Evolutionary conservation across 2,888 invertebrate species (phyloP).

Genomic region (Norana najaformis): DNA sequence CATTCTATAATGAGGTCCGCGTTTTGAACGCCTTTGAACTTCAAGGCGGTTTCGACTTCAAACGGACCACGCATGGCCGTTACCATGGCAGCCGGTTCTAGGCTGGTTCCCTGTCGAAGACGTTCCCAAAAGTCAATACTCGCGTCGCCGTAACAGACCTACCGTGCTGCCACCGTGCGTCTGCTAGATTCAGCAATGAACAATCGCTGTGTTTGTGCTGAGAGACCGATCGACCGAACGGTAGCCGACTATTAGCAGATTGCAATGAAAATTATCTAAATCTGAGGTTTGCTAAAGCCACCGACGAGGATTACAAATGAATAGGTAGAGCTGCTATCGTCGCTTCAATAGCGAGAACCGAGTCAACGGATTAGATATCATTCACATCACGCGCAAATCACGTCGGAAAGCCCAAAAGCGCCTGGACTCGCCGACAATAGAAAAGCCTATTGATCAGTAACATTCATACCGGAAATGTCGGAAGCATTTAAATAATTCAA

Average conservation of each 20-base stretch:
- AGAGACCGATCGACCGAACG: background rate
- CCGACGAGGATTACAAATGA: background rate
- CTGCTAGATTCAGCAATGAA: background rate
- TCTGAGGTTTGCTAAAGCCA: background rate
- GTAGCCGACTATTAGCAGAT: background rate
- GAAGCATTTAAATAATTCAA: background rate
- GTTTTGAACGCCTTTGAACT: slow-evolving; percentile 23
- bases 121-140: slow-evolving; percentile 13
- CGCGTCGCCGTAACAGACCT: background rate
- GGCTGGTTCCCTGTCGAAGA: slow-evolving; percentile 7
- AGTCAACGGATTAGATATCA: background rate
- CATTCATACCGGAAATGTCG: slow-evolving; percentile 6
- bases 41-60: background rate
- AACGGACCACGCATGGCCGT: slow-evolving; percentile 17
- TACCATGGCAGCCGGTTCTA: slow-evolving; percentile 7
- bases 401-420: background rate
- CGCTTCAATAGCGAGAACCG: background rate
- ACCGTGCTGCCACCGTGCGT: background rate
- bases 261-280: background rate
- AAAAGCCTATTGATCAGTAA: background rate
- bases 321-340: background rate
- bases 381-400: background rate
- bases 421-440: background rate
- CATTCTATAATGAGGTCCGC: slow-evolving; percentile 25
- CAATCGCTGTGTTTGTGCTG: background rate